Base-by-base conservation (phyloP, 2,797 vertebrate genomes). In the Remorina albescens region DNA sequence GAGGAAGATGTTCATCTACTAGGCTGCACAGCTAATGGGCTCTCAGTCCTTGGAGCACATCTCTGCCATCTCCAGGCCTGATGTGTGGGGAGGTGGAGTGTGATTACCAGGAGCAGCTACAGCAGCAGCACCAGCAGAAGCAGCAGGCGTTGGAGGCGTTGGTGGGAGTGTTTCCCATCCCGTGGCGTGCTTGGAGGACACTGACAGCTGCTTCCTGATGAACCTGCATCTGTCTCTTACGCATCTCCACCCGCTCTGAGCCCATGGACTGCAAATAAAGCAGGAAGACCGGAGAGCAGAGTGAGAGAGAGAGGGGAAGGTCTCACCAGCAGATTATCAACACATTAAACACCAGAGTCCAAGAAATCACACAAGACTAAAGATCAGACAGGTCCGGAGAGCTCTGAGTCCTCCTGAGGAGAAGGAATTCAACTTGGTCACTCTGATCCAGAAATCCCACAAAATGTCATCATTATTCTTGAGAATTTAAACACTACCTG, bases 41-140 rank as follows among this genome's bases (percentile, higher is more conserved):
- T 32, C 28, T 23, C 8, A 8, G 18, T 18, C 56, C 46, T 34
- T 5, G 34, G 50, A 30, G 11, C 50, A 19, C 60, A 30, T 44
- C 37, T 59, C 64, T 32, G 36, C 60, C 32, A 46, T 58, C 37
- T 50, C 25, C 37, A 19, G n/a, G 55, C 69, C 58, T 47, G 75
- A 80, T 42, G 80, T 80, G 74, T 46, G 76, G 56, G 42, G 68
- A 41, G 46, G 67, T 19, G 56, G 10, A 21, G 71, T 77, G 80
- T 86, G 92, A 95, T 92, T 96, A 99, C 98, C 98, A 99, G 30
- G 97, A 98, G 81, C 97, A 99, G 94, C 97, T 99, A 82, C 98
- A 99, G 87, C 98, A 99, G 86, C 98, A 99, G 94, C 98, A 99
- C 98, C 98, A 99, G 91, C 98, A 99, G 89, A 99, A 99, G 94